These are phyloP conservation scores for Tupiocoris notatus DNA, from an alignment of 2,888 invertebrate genomes.

Conservation along the genomic window DNA sequence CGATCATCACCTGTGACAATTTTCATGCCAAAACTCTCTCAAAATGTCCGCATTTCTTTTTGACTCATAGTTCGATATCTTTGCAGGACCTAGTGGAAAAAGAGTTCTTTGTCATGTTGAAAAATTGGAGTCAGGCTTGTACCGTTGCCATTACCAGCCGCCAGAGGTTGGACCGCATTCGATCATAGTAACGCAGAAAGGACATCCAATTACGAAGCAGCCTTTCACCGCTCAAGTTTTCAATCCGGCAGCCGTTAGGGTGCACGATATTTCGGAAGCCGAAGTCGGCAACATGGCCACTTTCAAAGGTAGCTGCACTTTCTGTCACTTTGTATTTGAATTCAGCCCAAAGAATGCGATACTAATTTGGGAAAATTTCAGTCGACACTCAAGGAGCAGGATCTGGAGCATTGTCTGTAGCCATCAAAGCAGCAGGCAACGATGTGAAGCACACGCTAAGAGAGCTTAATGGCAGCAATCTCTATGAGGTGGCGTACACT, in stretches of 20 bases:
- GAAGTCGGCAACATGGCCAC: conserved; percentile 78
- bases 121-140: conserved; percentile 68
- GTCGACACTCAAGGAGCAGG: conserved; percentile 80
- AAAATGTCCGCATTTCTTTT: too few species aligned
- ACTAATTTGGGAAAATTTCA: too few species aligned
- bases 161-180: conserved; percentile 72
- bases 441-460: conserved; percentile 80
- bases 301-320: conserved; percentile 62
- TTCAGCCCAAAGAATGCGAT: too few species aligned
- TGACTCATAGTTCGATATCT: too few species aligned
- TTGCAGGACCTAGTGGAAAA: conserved; percentile 58
- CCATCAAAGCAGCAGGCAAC: conserved; percentile 76
- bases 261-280: conserved; percentile 73
- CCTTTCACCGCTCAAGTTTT: conserved; percentile 73
- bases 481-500: conserved; percentile 83
- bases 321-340: too few species aligned
- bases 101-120: conserved; percentile 60
- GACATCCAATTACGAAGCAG: conserved; percentile 61
- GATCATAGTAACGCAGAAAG: conserved; percentile 65
- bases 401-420: conserved; percentile 75
- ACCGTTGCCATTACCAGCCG: conserved; percentile 73
- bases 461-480: conserved; percentile 66
- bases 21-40: too few species aligned
- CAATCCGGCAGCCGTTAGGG: conserved; percentile 71
- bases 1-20: too few species aligned